Conservation (phyloP, 2,113 vertebrate genomes). For the Cnemophilus loriae region DNA sequence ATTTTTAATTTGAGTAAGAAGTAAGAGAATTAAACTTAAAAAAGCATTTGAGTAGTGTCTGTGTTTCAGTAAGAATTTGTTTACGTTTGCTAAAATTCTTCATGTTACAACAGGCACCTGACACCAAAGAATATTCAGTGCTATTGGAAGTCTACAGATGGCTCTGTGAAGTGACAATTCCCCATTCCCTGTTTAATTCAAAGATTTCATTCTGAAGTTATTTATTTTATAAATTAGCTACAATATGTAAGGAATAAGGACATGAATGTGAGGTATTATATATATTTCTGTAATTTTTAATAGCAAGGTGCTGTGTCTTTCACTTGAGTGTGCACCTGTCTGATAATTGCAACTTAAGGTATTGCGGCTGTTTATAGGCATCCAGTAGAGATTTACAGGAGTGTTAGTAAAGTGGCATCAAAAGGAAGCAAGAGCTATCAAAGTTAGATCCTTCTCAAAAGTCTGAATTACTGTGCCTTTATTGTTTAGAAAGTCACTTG, state of each 20-base stretch:
- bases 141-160: background rate
- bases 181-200: background rate
- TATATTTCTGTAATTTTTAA: background rate
- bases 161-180: background rate
- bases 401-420: background rate
- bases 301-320: background rate
- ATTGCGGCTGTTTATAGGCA: background rate
- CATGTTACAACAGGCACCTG: background rate
- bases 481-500: background rate
- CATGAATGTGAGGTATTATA: background rate
- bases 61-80: background rate
- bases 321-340: background rate
- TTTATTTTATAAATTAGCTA: background rate
- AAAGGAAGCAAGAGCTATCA: background rate
- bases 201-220: background rate
- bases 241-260: background rate
- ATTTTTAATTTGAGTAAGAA: background rate
- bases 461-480: background rate
- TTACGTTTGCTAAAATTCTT: rapidly evolving
- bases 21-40: background rate
- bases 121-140: background rate
- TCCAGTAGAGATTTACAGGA: background rate
- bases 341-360: background rate
- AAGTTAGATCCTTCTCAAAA: background rate
- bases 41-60: background rate